A percentile compares a stretch with the other conserved stretches of the same genome.
Evolutionary conservation across 2,113 vertebrate genomes (phyloP).

Genomic region (Coreoperca whiteheadi): DNA sequence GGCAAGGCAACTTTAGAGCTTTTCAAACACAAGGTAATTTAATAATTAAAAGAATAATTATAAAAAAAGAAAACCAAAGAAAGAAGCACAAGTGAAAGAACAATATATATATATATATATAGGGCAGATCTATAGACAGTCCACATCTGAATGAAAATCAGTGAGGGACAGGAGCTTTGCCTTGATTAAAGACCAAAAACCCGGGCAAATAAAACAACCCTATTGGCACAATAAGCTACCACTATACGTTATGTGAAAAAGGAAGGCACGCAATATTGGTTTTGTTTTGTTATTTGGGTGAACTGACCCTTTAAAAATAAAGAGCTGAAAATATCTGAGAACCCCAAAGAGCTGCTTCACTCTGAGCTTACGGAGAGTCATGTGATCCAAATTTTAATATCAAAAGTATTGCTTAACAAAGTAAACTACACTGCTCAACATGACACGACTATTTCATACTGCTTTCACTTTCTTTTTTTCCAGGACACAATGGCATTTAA

Average conservation of each 20-base stretch:
- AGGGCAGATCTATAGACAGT: not conserved
- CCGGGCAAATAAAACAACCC: too few relatives aligned
- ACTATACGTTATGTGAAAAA: too few relatives aligned
- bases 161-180: too few relatives aligned
- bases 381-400: not conserved
- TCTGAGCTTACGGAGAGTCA: not conserved
- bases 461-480: too few relatives aligned
- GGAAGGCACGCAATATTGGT: too few relatives aligned
- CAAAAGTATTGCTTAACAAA: not conserved
- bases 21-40: not conserved
- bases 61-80: not conserved
- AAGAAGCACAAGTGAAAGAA: not conserved
- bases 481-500: too few relatives aligned
- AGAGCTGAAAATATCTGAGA: too few relatives aligned
- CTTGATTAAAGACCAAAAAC: too few relatives aligned
- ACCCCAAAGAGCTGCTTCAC: not conserved
- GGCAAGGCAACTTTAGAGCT: not conserved
- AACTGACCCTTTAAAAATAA: not conserved
- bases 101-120: not conserved
- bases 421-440: not conserved
- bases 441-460: not conserved
- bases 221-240: too few relatives aligned
- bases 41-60: too few relatives aligned
- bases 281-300: too few relatives aligned
- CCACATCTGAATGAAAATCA: not conserved